These are phyloP conservation scores for Trichopria drosophilae DNA, from an alignment of 2,888 invertebrate genomes.

Conservation along the genomic window DNA sequence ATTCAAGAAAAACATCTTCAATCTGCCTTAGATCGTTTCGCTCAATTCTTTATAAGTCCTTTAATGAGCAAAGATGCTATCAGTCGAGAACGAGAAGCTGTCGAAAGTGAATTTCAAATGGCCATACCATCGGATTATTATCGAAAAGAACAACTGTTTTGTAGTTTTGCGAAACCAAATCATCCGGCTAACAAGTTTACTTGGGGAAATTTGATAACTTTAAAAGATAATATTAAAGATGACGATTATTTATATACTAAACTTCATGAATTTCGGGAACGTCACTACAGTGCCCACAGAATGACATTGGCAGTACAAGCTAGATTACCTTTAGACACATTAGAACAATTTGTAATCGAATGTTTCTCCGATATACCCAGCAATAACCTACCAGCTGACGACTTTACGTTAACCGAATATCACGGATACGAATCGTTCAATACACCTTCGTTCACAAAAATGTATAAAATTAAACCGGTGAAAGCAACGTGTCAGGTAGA, in stretches of 20 bases:
- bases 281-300: slow-evolving; percentile 83
- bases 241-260: slow-evolving; percentile 71
- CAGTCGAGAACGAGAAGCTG: slow-evolving; percentile 82
- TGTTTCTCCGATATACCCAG: slow-evolving; percentile 72
- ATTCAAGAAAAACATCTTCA: slow-evolving; percentile 78
- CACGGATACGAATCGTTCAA: slow-evolving; percentile 62
- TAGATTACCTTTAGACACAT: slow-evolving; percentile 65
- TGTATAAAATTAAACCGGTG: slow-evolving; percentile 76
- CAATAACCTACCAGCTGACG: slow-evolving; percentile 67
- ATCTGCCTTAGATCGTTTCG: slow-evolving; percentile 81
- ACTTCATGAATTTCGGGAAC: slow-evolving; percentile 73
- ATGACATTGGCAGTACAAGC: slow-evolving; percentile 84
- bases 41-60: slow-evolving; percentile 85
- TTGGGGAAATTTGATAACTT: slow-evolving; percentile 81
- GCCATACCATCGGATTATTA: slow-evolving; percentile 74
- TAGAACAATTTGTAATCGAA: slow-evolving; percentile 68
- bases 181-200: slow-evolving; percentile 80
- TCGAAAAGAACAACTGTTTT: slow-evolving; percentile 76
- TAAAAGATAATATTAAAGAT: slow-evolving; percentile 69
- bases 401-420: slow-evolving; percentile 65
- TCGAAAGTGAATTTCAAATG: slow-evolving; percentile 88
- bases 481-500: slow-evolving; percentile 71
- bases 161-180: slow-evolving; percentile 67
- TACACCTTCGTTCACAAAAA: slow-evolving; percentile 67
- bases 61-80: slow-evolving; percentile 83